These are phyloP conservation scores for Neopelma chrysocephalum DNA, from an alignment of 2,797 vertebrate genomes.

Conservation along the genomic window DNA sequence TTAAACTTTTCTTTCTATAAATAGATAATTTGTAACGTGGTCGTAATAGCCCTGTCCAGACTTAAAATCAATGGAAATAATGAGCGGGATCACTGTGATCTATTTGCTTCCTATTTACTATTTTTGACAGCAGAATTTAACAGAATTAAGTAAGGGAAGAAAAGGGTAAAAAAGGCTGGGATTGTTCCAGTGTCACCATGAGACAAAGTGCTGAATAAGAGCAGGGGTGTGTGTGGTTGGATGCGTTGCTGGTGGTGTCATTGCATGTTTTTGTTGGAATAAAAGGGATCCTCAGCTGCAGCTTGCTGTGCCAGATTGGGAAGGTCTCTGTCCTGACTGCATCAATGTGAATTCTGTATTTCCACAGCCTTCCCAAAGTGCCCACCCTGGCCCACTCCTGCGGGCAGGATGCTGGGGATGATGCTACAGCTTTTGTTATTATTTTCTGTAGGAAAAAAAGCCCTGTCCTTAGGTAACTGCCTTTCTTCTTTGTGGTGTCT, in stretches of 20 bases:
- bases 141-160: neutral
- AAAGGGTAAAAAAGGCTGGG: neutral
- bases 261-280: neutral
- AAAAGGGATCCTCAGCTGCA: neutral
- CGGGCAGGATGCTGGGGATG: neutral
- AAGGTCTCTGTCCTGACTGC: neutral
- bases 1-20: slow-evolving; percentile 25
- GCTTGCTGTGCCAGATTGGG: neutral
- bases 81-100: neutral
- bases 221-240: neutral
- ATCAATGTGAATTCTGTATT: neutral
- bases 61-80: slow-evolving; percentile 45
- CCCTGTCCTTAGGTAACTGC: neutral
- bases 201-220: neutral
- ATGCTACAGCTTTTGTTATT: neutral
- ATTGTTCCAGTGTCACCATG: neutral
- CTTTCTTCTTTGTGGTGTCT: neutral
- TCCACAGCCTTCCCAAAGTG: neutral
- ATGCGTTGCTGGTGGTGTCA: neutral
- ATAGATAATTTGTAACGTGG: neutral
- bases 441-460: neutral
- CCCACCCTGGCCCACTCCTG: neutral
- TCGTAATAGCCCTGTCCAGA: neutral
- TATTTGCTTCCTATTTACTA: slow-evolving; percentile 27
- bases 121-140: slow-evolving; percentile 12